phyloP scores from a whole-genome alignment of 2,113 vertebrate species.

The Sprattus sprattus region DNA sequence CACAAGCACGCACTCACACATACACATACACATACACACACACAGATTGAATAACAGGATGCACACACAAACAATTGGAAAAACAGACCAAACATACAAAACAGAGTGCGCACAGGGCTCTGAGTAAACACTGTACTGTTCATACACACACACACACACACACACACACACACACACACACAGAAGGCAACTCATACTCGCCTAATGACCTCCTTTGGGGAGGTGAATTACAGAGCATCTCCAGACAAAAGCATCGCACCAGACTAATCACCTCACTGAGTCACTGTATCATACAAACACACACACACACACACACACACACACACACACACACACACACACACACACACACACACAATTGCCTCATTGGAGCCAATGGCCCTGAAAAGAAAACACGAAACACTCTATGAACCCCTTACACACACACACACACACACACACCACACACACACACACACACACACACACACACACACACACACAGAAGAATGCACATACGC shows the following conservation, averaged over 20 bases:
- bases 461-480: constrained; percentile 39
- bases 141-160: constrained; percentile 22
- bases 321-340: not conserved
- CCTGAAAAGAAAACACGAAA: no score
- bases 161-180: constrained; percentile 12
- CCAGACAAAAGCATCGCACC: not conserved
- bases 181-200: not conserved
- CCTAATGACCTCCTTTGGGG: not conserved
- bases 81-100: no score
- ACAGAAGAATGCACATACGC: not conserved
- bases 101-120: no score
- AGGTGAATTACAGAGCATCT: constrained; percentile 36
- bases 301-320: not conserved
- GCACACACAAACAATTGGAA: constrained; percentile 2
- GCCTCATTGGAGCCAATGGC: not conserved
- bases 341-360: no score
- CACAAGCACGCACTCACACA: constrained; percentile 27
- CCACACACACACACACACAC: constrained; percentile 22
- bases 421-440: constrained; percentile 36
- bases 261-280: not conserved
- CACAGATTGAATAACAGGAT: constrained; percentile 29
- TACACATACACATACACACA: constrained; percentile 27
- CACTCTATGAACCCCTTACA: not conserved
- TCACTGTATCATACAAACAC: not conserved
- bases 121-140: not conserved